Conservation (phyloP, 1,140 invertebrate genomes). For the Aphaenogaster rudis region DNA sequence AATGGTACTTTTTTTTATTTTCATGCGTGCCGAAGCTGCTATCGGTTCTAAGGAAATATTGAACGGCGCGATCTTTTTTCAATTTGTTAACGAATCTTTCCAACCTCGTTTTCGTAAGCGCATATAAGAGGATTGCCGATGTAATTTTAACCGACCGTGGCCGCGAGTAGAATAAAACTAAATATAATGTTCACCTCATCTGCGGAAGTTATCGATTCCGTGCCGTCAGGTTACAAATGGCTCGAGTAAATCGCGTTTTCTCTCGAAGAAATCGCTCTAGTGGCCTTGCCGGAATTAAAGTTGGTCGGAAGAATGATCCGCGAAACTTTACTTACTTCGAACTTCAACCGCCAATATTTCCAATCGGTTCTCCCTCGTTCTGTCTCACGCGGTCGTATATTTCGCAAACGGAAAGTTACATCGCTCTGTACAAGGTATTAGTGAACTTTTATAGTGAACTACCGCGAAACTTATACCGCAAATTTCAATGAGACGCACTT, state of each 20-base stretch:
- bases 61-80: neutral
- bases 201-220: constrained; percentile 48
- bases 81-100: neutral
- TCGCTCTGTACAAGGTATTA: constrained; percentile 15
- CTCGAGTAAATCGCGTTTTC: constrained; percentile 55
- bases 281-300: constrained; percentile 61
- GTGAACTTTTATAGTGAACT: neutral
- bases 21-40: neutral
- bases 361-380: constrained; percentile 35
- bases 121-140: constrained; percentile 24
- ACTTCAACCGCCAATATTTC: constrained; percentile 57
- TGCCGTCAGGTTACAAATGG: constrained; percentile 44
- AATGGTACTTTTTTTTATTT: neutral
- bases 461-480: neutral
- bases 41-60: neutral
- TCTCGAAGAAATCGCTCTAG: constrained; percentile 54
- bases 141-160: constrained; percentile 23
- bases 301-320: constrained; percentile 52
- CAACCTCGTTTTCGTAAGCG: neutral
- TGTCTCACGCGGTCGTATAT: constrained; percentile 28
- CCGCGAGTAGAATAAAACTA: constrained; percentile 16
- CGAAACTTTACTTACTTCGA: constrained; percentile 49
- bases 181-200: constrained; percentile 45
- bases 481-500: constrained; percentile 10
- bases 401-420: constrained; percentile 27